phyloP scores from a whole-genome alignment of 2,113 vertebrate species.

The Prietella phreatophila region DNA sequence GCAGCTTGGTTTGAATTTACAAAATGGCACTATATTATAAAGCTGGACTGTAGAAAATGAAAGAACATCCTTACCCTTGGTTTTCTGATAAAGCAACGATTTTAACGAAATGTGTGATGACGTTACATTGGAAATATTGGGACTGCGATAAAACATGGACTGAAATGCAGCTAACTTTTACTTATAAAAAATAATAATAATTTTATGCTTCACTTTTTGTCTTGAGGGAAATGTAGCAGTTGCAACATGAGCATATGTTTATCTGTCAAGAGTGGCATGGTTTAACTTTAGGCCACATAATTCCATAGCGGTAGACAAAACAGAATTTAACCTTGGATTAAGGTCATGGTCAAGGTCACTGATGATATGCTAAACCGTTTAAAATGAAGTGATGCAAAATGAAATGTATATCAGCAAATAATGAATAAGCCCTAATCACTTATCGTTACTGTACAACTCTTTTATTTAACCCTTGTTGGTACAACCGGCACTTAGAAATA shows the following conservation, averaged over 20 bases:
- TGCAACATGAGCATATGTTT: not conserved
- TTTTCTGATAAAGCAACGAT: not conserved
- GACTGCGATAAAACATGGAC: not conserved
- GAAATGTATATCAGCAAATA: not conserved
- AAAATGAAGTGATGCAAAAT: not conserved
- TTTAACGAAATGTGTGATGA: not conserved
- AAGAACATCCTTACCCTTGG: not conserved
- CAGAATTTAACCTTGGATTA: not conserved
- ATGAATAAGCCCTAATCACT: not conserved
- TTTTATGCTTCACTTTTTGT: not conserved
- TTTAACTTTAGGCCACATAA: not conserved
- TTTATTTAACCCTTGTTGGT: not conserved
- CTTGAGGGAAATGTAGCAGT: not conserved
- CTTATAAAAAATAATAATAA: not conserved
- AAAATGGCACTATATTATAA: not conserved
- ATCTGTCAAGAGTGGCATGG: not conserved
- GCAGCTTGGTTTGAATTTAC: not conserved
- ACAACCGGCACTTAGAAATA: not conserved
- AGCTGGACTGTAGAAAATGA: not conserved
- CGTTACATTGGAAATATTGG: not conserved
- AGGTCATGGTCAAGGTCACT: not conserved
- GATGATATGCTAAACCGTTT: not conserved
- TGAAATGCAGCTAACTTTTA: not conserved
- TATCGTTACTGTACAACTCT: not conserved
- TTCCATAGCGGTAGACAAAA: not conserved